Percentiles rank a stretch among this genome's conserved stretches.
Evolutionary conservation across 92 coral and sea anemone species (phyloP).

Genomic region (Phymanthus crucifer): DNA sequence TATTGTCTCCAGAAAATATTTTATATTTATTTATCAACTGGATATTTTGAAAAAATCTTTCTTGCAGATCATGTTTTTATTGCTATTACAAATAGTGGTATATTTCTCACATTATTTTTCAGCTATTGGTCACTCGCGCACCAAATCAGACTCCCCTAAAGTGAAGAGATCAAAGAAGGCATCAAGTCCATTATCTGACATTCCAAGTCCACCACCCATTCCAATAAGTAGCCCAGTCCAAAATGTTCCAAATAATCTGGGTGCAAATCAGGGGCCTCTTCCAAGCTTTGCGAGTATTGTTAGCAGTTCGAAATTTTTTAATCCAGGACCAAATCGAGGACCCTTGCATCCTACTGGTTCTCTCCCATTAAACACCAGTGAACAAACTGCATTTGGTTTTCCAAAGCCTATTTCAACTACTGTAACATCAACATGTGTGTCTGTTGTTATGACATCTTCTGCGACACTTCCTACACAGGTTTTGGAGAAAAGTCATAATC

Average conservation of each 20-base stretch:
- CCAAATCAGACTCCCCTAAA: slow-evolving; percentile 36
- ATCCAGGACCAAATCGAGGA: slow-evolving; percentile 63
- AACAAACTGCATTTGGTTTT: slow-evolving; percentile 8
- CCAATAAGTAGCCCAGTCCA: slow-evolving; percentile 79
- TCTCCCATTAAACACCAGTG: slow-evolving; percentile 24
- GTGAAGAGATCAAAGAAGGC: slow-evolving; percentile 42
- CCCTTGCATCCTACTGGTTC: slow-evolving; percentile 39
- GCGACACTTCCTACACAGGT: slow-evolving; percentile 17
- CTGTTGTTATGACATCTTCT: slow-evolving; percentile 25
- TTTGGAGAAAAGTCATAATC: not conserved
- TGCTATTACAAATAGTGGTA: not conserved
- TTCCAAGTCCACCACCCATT: slow-evolving; percentile 47
- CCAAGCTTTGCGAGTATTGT: slow-evolving; percentile 92
- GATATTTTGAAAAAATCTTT: too few species aligned
- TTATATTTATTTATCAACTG: too few species aligned
- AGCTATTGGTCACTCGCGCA: slow-evolving; percentile 35
- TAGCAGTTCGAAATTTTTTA: slow-evolving; percentile 83
- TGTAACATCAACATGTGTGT: slow-evolving; percentile 1
- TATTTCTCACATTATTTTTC: slow-evolving; percentile 9
- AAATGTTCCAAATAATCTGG: slow-evolving; percentile 83
- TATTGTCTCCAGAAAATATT: too few species aligned
- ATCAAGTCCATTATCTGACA: slow-evolving; percentile 43
- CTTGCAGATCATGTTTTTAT: not conserved
- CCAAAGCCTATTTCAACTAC: slow-evolving; percentile 26
- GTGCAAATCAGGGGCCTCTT: slow-evolving; percentile 77